A percentile compares a stretch with the other conserved stretches of the same genome.
These are phyloP conservation scores for Wasmannia auropunctata DNA, from an alignment of 1,140 invertebrate species.

Conservation along the genomic window DNA sequence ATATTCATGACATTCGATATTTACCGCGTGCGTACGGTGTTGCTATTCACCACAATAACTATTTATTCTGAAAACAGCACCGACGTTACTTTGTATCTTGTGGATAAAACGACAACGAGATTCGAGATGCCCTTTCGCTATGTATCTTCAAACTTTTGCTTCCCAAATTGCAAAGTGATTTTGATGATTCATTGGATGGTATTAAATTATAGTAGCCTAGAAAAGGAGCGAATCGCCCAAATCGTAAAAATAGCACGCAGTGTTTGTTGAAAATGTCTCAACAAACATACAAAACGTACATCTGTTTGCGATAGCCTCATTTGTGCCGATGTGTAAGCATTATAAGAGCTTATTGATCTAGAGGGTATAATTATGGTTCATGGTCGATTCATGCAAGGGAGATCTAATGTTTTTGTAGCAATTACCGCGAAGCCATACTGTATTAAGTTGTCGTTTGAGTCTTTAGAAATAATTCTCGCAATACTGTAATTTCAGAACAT, in stretches of 20 bases:
- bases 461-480: slow-evolving; percentile 4
- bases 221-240: background rate
- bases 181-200: background rate
- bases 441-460: slow-evolving; percentile 28
- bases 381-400: slow-evolving; percentile 53
- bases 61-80: background rate
- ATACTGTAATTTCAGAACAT: background rate
- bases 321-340: slow-evolving; percentile 52
- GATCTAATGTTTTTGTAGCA: slow-evolving; percentile 43
- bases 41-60: background rate
- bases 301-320: slow-evolving; percentile 49
- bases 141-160: background rate
- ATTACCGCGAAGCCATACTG: slow-evolving; percentile 23
- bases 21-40: background rate
- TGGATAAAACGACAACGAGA: background rate
- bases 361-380: slow-evolving; percentile 69
- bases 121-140: background rate
- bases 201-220: background rate
- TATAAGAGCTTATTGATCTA: slow-evolving; percentile 71
- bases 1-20: background rate
- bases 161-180: background rate
- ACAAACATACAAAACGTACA: slow-evolving; percentile 32
- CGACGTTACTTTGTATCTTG: background rate
- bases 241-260: slow-evolving; percentile 14
- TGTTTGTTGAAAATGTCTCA: slow-evolving; percentile 49